Base-by-base conservation (phyloP, 1,140 invertebrate species). In the Telenomus remus region DNA sequence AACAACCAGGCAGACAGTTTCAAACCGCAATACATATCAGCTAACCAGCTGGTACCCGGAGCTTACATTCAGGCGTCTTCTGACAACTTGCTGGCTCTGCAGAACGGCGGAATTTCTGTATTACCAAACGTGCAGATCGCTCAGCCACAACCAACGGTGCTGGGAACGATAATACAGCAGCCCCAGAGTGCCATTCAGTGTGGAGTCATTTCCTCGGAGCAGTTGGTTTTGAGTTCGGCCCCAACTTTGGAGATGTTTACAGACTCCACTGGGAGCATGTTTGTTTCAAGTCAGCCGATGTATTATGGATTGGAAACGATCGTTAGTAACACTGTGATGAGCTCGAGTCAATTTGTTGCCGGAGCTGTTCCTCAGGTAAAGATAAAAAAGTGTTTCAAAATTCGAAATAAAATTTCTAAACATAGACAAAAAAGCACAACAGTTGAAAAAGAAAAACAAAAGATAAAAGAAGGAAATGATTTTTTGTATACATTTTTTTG, bases 251-350 rank as follows among this genome's bases (percentile, higher is more conserved):
- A 94, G 81, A 92, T 93, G 89, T 91, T 92, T 11, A 90, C 91
- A 4, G 90, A 92, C 80, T 91, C 91, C 0, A 91, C 91, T 42
- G 91, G 91, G 0, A 91, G 91, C 56, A 92, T 93, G 89, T 92
- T 92, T 73, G 87, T 93, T 35, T 87, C 89, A 16, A 92, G 90
- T 15, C 93, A 94, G 69, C 94, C 93, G 1, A 92, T 95, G 81
- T 94, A 94, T 80, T 94, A 94, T 68, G 93, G 93, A 0, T 88
- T 95, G 68, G 94, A 95, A 85, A 95, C 94, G 0, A 94, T 95
- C 57, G 94, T 95, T 9, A 94, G 94, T 83, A 95, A 95, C 79
- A 95, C 94, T 10, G 93, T 95, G 0, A 95, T 95, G 93, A 94
- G 93, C 14, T 94, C 93, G 16, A 94, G 94, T 81, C 94, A 95